These are phyloP conservation scores for Fregetta grallaria DNA, from an alignment of 2,113 vertebrate species.

Conservation along the genomic window DNA sequence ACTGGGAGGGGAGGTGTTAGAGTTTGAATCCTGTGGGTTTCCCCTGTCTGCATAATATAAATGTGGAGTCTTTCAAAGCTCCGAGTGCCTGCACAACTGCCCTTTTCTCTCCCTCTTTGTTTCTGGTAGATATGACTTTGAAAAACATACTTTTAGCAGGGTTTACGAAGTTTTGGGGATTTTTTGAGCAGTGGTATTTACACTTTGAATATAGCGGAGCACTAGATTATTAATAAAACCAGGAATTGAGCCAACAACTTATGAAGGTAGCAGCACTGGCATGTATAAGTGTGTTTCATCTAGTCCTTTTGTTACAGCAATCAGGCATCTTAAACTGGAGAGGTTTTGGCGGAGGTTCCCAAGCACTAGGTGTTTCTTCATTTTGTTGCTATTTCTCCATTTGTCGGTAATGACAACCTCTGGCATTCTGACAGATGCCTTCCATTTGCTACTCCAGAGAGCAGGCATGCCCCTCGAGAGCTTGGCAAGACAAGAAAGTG, in stretches of 20 bases:
- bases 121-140: neutral
- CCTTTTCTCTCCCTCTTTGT: neutral
- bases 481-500: slow-evolving; percentile 38
- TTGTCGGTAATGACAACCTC: slow-evolving; percentile 33
- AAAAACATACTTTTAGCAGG: neutral
- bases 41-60: neutral
- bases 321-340: neutral
- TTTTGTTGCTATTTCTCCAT: slow-evolving; percentile 29
- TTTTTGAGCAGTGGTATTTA: neutral
- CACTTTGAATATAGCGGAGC: neutral
- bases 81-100: rapidly evolving
- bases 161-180: neutral
- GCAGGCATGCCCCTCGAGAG: slow-evolving; percentile 1
- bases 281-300: neutral
- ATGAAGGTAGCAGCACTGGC: neutral
- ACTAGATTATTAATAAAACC: neutral
- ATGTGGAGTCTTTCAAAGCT: neutral
- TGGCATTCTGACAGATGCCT: slow-evolving; percentile 54
- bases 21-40: neutral
- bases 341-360: neutral
- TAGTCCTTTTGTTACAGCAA: neutral
- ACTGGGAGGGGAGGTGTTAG: neutral
- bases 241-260: neutral
- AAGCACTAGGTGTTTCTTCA: neutral
- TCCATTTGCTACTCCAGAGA: neutral